phyloP scores from a whole-genome alignment of 2,113 vertebrate species.

The Ptilonorhynchus violaceus region DNA sequence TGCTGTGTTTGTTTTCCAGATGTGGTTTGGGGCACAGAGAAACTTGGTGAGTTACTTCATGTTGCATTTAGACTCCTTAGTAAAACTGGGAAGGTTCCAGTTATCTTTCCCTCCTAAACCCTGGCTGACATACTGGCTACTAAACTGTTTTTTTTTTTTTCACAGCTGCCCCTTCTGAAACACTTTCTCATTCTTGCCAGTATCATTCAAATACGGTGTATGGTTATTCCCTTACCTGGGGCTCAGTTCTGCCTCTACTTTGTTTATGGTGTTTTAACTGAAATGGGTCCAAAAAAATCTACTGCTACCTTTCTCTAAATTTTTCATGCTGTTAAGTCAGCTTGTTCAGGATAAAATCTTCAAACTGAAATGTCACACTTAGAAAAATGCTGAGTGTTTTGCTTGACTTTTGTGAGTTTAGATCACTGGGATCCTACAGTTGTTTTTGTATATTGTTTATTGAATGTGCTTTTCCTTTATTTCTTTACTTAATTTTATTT shows the following conservation, averaged over 20 bases:
- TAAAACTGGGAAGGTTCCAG: background rate
- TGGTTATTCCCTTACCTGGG: background rate
- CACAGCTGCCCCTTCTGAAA: background rate
- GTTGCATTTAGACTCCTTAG: background rate
- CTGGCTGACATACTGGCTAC: background rate
- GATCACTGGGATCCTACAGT: background rate
- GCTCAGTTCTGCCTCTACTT: background rate
- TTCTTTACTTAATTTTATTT: background rate
- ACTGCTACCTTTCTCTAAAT: background rate
- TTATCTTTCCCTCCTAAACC: background rate
- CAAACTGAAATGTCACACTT: background rate
- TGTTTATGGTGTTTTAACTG: background rate
- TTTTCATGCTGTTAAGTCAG: background rate
- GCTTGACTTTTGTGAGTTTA: background rate
- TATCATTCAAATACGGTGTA: background rate
- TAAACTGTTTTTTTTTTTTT: background rate
- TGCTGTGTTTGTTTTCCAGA: background rate
- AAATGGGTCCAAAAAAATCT: background rate
- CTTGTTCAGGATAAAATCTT: background rate
- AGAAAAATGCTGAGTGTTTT: background rate
- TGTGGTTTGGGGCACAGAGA: background rate
- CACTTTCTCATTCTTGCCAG: background rate
- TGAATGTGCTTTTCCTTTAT: background rate
- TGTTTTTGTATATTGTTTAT: background rate
- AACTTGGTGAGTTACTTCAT: background rate